Conservation (phyloP, 37 sponge, comb jelly and placozoan genomes). For the Beroe ovata region DNA sequence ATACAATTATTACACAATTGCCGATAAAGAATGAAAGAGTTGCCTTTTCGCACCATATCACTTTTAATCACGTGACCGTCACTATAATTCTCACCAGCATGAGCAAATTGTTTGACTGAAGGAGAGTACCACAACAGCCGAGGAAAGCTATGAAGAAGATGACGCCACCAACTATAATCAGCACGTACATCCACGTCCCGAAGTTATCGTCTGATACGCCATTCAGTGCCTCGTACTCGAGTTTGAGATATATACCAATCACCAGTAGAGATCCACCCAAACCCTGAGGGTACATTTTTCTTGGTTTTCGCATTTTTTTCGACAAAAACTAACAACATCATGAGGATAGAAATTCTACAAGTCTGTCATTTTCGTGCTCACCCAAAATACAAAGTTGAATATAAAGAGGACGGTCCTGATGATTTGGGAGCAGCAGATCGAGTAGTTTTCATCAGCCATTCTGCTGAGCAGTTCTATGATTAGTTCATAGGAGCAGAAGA, state of each 20-base stretch:
- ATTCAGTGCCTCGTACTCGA: constrained; percentile 12
- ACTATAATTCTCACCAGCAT: constrained; percentile 25
- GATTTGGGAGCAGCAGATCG: constrained; percentile 8
- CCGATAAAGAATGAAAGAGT: too few species aligned
- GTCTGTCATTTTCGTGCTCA: too few species aligned
- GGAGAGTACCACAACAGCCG: constrained; percentile 14
- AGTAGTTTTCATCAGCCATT: not conserved
- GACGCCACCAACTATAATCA: not conserved
- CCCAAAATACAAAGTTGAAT: constrained; percentile 41
- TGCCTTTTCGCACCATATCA: too few species aligned
- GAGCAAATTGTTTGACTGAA: constrained; percentile 16
- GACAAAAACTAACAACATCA: too few species aligned
- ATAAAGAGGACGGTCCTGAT: constrained; percentile 42
- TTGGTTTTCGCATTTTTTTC: too few species aligned
- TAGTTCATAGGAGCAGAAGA: too few species aligned
- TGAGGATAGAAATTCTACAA: too few species aligned
- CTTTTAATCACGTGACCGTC: too few species aligned
- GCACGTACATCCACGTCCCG: constrained; percentile 37
- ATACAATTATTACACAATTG: too few species aligned
- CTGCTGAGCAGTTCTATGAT: too few species aligned
- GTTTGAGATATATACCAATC: not conserved
- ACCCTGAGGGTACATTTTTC: not conserved
- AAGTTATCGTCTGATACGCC: constrained; percentile 20
- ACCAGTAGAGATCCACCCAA: constrained; percentile 16
- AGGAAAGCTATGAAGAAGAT: constrained; percentile 22